Conservation (phyloP, 1,140 invertebrate genomes). For the Diachasmimorpha longicaudata region DNA sequence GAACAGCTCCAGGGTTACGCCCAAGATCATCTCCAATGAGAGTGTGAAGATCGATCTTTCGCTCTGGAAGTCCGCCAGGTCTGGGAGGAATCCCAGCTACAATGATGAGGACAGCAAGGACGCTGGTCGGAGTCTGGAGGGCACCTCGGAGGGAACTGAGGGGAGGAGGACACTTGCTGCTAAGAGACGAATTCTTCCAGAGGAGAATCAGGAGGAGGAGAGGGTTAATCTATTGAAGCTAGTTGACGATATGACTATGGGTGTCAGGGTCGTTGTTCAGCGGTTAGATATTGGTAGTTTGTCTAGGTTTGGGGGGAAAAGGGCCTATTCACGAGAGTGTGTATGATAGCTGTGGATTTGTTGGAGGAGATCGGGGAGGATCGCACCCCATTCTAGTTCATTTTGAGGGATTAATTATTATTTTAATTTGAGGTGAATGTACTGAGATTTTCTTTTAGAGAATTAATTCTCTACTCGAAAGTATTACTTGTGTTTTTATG, state of each 20-base stretch:
- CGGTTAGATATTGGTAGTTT: conserved; percentile 45
- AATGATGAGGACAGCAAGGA: not conserved
- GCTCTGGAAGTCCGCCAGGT: not conserved
- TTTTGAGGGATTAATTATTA: not conserved
- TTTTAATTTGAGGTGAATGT: too few species aligned
- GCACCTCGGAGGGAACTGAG: too few species aligned
- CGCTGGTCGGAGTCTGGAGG: not conserved
- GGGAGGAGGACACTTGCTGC: too few species aligned
- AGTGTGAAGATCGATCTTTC: conserved; percentile 42
- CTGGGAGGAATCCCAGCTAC: not conserved
- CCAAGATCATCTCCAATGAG: conserved; percentile 51
- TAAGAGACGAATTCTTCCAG: not conserved
- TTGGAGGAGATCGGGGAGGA: not conserved
- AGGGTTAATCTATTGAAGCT: conserved; percentile 52
- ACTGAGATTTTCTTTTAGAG: too few species aligned
- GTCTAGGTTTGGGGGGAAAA: conserved; percentile 20
- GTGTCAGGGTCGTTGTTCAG: conserved; percentile 50
- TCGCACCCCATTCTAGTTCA: not conserved
- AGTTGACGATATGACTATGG: conserved; percentile 50
- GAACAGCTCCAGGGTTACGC: conserved; percentile 5
- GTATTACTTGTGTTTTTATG: too few species aligned
- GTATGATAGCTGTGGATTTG: not conserved
- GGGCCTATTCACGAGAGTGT: not conserved
- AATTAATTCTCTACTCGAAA: too few species aligned
- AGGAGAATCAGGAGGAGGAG: conserved; percentile 11